These are phyloP conservation scores for Rhinella marina DNA, from an alignment of 2,797 vertebrate genomes.

Conservation along the genomic window DNA sequence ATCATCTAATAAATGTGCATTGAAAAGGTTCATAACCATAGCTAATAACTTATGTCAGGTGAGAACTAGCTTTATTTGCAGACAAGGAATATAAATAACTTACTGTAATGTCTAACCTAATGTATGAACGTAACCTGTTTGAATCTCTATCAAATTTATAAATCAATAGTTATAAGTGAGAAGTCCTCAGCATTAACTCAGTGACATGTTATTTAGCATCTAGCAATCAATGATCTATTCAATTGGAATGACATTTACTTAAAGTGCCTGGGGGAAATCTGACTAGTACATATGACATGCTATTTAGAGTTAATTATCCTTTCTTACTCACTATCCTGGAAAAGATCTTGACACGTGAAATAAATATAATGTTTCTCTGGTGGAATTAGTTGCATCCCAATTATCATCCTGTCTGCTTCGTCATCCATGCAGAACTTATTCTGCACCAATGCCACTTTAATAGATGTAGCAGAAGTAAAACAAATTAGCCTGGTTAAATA, in stretches of 20 bases:
- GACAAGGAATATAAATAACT: constrained; percentile 61
- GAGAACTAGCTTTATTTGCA: constrained; percentile 64
- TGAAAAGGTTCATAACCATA: constrained; percentile 27
- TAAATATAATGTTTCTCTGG: constrained; percentile 52
- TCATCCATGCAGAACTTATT: constrained; percentile 34
- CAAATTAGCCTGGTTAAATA: constrained; percentile 28
- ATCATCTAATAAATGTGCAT: background rate
- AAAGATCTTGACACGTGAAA: constrained; percentile 54
- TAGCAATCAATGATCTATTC: constrained; percentile 48
- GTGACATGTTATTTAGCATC: constrained; percentile 53
- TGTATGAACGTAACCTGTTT: constrained; percentile 32
- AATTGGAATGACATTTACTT: constrained; percentile 52
- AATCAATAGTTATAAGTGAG: constrained; percentile 52
- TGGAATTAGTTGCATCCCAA: constrained; percentile 47
- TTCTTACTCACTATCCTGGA: constrained; percentile 50
- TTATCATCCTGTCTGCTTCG: constrained; percentile 34
- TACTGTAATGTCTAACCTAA: constrained; percentile 22
- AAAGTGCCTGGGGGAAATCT: constrained; percentile 38
- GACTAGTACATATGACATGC: constrained; percentile 53
- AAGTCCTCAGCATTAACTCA: constrained; percentile 47
- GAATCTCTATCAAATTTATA: constrained; percentile 48
- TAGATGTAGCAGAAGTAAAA: constrained; percentile 31
- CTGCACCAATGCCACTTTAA: background rate
- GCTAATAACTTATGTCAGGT: constrained; percentile 33
- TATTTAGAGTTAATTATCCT: constrained; percentile 57